Evolutionary conservation across 2,888 invertebrate species (phyloP), one percentile per base, ranked within the genome.

Genomic region (Orchesellides sinensis): DNA sequence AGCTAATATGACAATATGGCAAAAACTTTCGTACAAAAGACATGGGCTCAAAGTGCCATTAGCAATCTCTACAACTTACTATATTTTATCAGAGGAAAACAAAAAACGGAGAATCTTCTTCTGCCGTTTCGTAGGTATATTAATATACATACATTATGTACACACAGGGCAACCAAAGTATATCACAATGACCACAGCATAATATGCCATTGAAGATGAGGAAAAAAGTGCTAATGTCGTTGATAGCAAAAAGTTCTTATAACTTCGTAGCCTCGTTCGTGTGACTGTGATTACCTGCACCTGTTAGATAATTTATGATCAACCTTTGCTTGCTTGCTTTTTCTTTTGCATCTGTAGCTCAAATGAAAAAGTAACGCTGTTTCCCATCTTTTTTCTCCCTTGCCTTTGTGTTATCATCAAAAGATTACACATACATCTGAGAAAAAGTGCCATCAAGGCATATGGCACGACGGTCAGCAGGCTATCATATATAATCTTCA

Each of bases 291-390:
- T 72, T 59, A 72, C 72, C 47, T 56, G 72, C 72, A 72, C 72
- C 72, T 72, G 72, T 72, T 72, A 27, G 72, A 72, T 72, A 59
- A 72, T 72, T 72, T 72, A 72, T 72, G 72, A n/a, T 59, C 29
- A 72, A 59, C 72, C 59, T 72, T 72, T 59, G 17, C n/a, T 23
- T 19, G 6, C 8, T 54, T 29, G 35, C 61, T 17, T 29, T 63
- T 32, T 29, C 40, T n/a, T 19, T 35, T 61, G 29, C 19, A 61
- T 61, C 61, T 27, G 40, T 10, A 40, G n/a, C 12, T 29, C 27
- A 63, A 63, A 63, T 63, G 27, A 40, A 6, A 59, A 12, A 27
- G 14, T n/a, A 5, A 23, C 25, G 27, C 49, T 49, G 17, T 25
- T 23, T 56, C 23, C 12, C 10, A 12, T 61, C 29, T 61, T 25